phyloP scores from a whole-genome alignment of 2,113 vertebrate genomes.

The Pteropus alecto region DNA sequence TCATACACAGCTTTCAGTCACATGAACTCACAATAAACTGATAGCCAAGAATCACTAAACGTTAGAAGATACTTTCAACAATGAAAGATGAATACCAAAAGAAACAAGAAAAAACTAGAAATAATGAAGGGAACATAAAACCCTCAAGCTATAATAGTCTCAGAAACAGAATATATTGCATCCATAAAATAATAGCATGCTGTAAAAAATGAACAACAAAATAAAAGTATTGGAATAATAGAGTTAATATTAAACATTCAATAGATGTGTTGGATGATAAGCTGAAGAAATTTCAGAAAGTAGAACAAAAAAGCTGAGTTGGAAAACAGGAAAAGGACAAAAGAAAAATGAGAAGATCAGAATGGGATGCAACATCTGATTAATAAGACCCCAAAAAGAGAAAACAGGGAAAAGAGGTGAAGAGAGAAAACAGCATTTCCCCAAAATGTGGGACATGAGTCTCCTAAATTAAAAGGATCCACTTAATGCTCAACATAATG shows the following conservation, averaged over 20 bases:
- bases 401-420: neutral
- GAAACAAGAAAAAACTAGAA: neutral
- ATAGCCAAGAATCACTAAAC: neutral
- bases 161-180: neutral
- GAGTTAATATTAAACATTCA: neutral
- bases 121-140: neutral
- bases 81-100: neutral
- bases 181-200: neutral
- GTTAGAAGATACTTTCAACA: neutral
- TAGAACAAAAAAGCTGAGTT: neutral
- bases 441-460: neutral
- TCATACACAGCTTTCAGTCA: neutral
- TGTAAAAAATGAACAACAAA: neutral
- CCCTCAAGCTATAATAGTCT: neutral
- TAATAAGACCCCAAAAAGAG: neutral
- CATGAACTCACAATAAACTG: neutral
- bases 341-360: neutral
- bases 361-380: neutral
- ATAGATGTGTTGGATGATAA: neutral
- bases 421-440: neutral
- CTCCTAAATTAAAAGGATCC: neutral
- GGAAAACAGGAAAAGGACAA: neutral
- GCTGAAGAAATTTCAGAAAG: conserved; percentile 14
- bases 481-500: neutral
- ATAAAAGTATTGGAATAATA: neutral